phyloP scores from a whole-genome alignment of 2,113 vertebrate species.

The Bos indicus region DNA sequence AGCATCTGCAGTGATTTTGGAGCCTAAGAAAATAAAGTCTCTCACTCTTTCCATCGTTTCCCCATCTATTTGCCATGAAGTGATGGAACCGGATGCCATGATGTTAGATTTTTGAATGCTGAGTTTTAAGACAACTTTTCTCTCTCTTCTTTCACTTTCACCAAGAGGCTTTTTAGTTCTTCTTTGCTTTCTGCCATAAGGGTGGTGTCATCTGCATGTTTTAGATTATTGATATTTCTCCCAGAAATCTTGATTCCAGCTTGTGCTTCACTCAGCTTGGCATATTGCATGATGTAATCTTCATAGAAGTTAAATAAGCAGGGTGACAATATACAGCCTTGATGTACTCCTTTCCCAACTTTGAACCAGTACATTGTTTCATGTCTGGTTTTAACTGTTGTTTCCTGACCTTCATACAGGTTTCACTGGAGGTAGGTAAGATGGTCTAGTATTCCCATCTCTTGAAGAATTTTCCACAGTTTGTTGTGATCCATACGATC shows the following conservation, averaged over 20 bases:
- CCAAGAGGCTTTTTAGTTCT: neutral
- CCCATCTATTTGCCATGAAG: neutral
- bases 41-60: neutral
- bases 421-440: neutral
- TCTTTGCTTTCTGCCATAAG: neutral
- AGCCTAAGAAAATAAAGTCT: neutral
- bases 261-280: neutral
- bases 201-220: neutral
- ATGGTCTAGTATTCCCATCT: neutral
- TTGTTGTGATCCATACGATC: neutral
- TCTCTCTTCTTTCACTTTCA: neutral
- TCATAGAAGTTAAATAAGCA: neutral
- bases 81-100: neutral
- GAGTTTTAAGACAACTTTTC: neutral
- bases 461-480: neutral
- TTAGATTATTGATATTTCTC: neutral
- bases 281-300: neutral
- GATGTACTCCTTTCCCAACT: neutral
- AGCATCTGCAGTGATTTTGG: neutral
- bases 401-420: neutral
- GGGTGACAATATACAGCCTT: neutral
- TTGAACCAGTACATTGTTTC: neutral
- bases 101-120: neutral
- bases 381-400: neutral
- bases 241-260: neutral